A percentile compares a stretch with the other conserved stretches of the same genome.
Evolutionary conservation across 2,113 vertebrate genomes (phyloP).

Genomic region (Ptyas mucosa): DNA sequence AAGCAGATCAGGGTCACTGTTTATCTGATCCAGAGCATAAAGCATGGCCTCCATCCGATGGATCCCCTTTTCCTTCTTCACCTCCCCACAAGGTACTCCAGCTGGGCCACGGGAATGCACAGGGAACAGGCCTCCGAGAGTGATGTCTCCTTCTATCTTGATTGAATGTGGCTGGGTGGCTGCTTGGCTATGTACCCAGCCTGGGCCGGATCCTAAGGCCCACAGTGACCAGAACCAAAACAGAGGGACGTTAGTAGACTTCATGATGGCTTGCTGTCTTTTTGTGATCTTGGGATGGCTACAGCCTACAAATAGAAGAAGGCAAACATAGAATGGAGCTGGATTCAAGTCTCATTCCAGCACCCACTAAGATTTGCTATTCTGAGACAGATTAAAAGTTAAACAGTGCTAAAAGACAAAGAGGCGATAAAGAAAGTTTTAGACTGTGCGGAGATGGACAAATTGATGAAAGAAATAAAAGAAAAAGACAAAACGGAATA

Average conservation of each 20-base stretch:
- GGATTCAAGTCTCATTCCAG: background rate
- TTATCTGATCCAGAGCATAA: slow-evolving; percentile 88
- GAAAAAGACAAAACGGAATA: no score
- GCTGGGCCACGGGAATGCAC: slow-evolving; percentile 82
- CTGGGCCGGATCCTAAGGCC: background rate
- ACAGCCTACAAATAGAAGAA: background rate
- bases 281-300: background rate
- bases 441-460: no score
- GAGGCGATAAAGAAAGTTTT: no score
- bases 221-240: background rate
- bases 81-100: slow-evolving; percentile 78
- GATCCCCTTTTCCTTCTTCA: slow-evolving; percentile 89
- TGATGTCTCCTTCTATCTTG: slow-evolving; percentile 85
- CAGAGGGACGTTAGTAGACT: background rate
- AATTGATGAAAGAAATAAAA: no score
- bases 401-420: no score
- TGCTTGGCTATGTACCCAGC: background rate
- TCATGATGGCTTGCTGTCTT: background rate
- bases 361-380: background rate
- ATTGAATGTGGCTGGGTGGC: slow-evolving; percentile 77
- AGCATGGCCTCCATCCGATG: slow-evolving; percentile 91
- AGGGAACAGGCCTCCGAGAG: slow-evolving; percentile 84
- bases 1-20: slow-evolving; percentile 82
- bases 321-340: background rate
- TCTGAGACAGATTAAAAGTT: background rate